Percentiles rank a stretch among this genome's conserved stretches.
Conservation (phyloP, 2,113 vertebrate genomes). For the Elaphurus davidianus region DNA sequence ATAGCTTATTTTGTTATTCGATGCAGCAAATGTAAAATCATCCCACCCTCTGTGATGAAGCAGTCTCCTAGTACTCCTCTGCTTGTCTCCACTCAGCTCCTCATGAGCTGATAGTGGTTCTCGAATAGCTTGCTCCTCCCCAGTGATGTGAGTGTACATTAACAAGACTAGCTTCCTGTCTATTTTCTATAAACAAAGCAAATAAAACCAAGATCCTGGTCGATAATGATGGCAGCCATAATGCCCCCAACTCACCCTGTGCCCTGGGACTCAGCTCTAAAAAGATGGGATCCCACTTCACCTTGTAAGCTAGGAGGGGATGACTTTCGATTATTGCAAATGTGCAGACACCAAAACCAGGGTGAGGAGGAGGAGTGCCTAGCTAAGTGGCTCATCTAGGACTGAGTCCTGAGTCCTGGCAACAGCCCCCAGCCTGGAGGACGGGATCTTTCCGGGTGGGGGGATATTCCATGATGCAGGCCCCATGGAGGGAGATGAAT, state of each 20-base stretch:
- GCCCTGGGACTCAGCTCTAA: too few species aligned
- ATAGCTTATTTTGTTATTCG: rapidly evolving
- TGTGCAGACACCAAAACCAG: not conserved
- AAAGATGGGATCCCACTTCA: rapidly evolving
- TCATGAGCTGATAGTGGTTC: rapidly evolving
- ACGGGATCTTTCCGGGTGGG: rapidly evolving
- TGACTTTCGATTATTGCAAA: rapidly evolving
- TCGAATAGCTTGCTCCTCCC: rapidly evolving
- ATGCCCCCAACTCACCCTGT: rapidly evolving
- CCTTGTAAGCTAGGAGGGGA: rapidly evolving
- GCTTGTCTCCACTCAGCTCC: rapidly evolving
- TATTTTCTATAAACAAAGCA: not conserved
- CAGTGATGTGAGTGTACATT: rapidly evolving
- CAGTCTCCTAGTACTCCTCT: rapidly evolving
- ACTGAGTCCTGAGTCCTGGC: rapidly evolving
- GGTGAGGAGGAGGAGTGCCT: rapidly evolving
- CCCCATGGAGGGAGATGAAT: rapidly evolving
- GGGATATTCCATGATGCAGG: rapidly evolving
- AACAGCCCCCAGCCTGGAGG: not conserved
- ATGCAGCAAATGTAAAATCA: rapidly evolving
- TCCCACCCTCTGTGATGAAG: rapidly evolving
- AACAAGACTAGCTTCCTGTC: not conserved
- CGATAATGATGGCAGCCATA: rapidly evolving
- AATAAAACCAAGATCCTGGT: not conserved
- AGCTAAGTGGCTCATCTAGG: rapidly evolving